Evolutionary conservation across 1,140 invertebrate genomes (phyloP).

Genomic region (Ceratina calcarata): DNA sequence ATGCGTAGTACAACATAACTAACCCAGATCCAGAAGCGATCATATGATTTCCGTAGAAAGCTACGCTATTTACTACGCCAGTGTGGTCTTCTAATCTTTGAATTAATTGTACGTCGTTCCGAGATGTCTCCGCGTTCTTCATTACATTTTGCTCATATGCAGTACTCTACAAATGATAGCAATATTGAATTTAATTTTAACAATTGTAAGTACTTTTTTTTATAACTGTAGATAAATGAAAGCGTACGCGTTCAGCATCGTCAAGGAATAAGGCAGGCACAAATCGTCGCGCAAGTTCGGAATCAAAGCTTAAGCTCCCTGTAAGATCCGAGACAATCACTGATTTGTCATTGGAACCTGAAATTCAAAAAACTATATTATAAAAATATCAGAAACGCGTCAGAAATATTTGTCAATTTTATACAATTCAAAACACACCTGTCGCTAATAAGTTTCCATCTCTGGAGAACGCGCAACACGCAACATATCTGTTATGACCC

Average conservation of each 20-base stretch:
- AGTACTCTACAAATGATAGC: slow-evolving; percentile 42
- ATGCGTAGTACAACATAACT: slow-evolving; percentile 25
- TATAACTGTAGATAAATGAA: not conserved
- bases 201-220: not conserved
- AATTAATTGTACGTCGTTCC: slow-evolving; percentile 77
- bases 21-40: slow-evolving; percentile 83
- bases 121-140: slow-evolving; percentile 74
- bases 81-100: slow-evolving; percentile 80
- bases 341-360: slow-evolving; percentile 87
- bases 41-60: slow-evolving; percentile 79
- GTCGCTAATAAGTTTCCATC: slow-evolving; percentile 85
- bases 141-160: slow-evolving; percentile 77
- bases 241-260: slow-evolving; percentile 38
- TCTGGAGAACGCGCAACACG: slow-evolving; percentile 86
- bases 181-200: not conserved
- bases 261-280: slow-evolving; percentile 39
- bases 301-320: slow-evolving; percentile 78
- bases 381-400: no score
- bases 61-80: slow-evolving; percentile 82
- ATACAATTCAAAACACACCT: slow-evolving; percentile 71
- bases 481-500: slow-evolving; percentile 87
- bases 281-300: slow-evolving; percentile 74
- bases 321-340: slow-evolving; percentile 85
- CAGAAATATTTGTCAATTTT: not conserved
- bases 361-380: no score